Evolutionary conservation across 2,888 invertebrate genomes (phyloP), one percentile per base, ranked within the genome.

Genomic region (Drosophila anomalata): DNA sequence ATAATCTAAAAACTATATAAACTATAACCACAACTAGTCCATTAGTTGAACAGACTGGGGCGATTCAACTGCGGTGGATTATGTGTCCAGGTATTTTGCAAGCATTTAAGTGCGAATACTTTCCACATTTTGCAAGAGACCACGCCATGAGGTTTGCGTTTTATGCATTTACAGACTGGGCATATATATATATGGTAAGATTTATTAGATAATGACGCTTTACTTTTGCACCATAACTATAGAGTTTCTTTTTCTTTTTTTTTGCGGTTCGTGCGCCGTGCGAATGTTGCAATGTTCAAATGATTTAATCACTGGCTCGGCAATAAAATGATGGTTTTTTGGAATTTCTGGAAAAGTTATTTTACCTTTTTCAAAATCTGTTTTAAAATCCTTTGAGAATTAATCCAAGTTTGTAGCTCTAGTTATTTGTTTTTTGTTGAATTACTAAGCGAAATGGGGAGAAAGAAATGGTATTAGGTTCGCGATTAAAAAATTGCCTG

Each of bases 181-280:
- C 36, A 66, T 42, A 65, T 22, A 54, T 54, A 39, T 63, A 61
- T 86, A 75, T 86, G 70, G 84, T 78, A 70, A 77, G 82, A 81
- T 79, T 75, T 77, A 82, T 87, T 84, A 84, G 83, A 84, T 87
- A 84, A 84, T 77, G 72, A 65, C 69, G 76, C 72, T 79, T 78
- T 81, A 73, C 58, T 77, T 73, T 78, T 72, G 66, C 61, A 39
- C 59, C 56, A 56, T 57, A 53, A 59, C 56, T 51, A 67, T 54
- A 41, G 14, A 56, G 55, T 56, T 47, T 66, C 54, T 62, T 68
- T 83, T 58, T 71, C n/a, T n/a, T 47, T 61, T 61, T 68, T 50
- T 56, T 39, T 52, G 44, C 42, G 63, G 47, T 56, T 61, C 61
- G 57, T 52, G 61, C 42, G 42, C 65, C 22, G 65, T 52, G 63